Evolutionary conservation across 2,888 invertebrate genomes (phyloP), one percentile per base, ranked within the genome.

Genomic region (Pemphredon lugubris): DNA sequence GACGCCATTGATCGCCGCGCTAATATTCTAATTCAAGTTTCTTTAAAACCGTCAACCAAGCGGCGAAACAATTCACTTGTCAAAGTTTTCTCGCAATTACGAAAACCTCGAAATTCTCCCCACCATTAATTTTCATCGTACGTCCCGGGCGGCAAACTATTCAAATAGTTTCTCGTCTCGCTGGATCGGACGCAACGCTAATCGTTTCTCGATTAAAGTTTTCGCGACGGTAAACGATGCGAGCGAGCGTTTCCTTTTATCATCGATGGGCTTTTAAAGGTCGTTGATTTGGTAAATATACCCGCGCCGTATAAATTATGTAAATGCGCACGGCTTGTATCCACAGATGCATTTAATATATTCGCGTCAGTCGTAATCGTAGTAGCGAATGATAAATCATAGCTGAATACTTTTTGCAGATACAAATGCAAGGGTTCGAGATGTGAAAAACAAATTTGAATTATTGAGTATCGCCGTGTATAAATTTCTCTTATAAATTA

Each of bases 221-320:
- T n/a, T n/a, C n/a, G n/a, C n/a, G n/a, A n/a, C n/a, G n/a, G n/a
- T n/a, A n/a, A n/a, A n/a, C n/a, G n/a, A n/a, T n/a, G n/a, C n/a
- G n/a, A n/a, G n/a, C n/a, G n/a, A 54, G 59, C 26, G 40, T 32
- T 55, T 39, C 51, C 26, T 40, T 11, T 44, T 30, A 6, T 45
- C 26, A 5, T 44, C n/a, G 30, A 7, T 23, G 34, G 23, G 16
- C 7, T 44, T 45, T 70, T 59, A 50, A 42, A 20, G 50, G 50
- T 70, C 59, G 50, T 59, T 54, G 54, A 70, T 70, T 71, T 57
- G 47, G 53, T 55, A 65, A 71, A 60, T 70, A 64, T 37, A 7
- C 14, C 32, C 23, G 37, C 50, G 34, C 18, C 54, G 50, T 60
- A 70, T 57, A 60, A 73, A 73, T 48, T 73, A 73, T 70, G 64